Conservation (phyloP, 2,797 vertebrate species). For the Pogonophryne albipinna region DNA sequence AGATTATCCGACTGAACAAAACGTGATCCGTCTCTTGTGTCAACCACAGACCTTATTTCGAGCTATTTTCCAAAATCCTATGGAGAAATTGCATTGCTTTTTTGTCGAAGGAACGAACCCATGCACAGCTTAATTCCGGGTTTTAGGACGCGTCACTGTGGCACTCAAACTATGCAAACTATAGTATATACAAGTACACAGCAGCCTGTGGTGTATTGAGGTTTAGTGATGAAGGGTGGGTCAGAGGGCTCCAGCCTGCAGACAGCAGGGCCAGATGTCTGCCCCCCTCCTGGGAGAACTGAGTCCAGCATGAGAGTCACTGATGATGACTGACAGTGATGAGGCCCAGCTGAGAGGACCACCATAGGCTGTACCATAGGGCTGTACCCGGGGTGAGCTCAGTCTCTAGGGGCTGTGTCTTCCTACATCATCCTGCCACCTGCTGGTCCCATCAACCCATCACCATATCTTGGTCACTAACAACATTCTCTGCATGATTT, state of each 20-base stretch:
- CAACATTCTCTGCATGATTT: too few relatives aligned
- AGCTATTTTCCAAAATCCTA: too few relatives aligned
- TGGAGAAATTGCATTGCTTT: too few relatives aligned
- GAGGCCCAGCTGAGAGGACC: not conserved
- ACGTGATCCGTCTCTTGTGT: too few relatives aligned
- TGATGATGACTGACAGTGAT: not conserved
- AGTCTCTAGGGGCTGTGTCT: not conserved
- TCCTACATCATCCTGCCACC: constrained; percentile 67
- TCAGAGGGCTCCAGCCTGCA: too few relatives aligned
- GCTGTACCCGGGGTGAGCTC: not conserved
- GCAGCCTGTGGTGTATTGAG: not conserved
- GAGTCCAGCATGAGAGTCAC: too few relatives aligned
- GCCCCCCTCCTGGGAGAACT: not conserved
- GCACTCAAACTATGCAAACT: not conserved
- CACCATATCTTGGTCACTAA: not conserved
- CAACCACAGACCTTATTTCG: too few relatives aligned
- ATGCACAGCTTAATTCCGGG: too few relatives aligned
- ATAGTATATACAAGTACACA: not conserved
- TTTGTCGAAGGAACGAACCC: too few relatives aligned
- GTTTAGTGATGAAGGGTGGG: not conserved
- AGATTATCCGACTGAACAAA: too few relatives aligned
- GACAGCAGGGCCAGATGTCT: constrained; percentile 27
- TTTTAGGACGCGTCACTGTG: too few relatives aligned
- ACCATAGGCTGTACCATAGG: not conserved
- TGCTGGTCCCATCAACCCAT: constrained; percentile 62